A percentile compares a stretch with the other conserved stretches of the same genome.
These are phyloP conservation scores for Leptinotarsa peninsularis DNA, from an alignment of 2,888 invertebrate genomes.

Conservation along the genomic window DNA sequence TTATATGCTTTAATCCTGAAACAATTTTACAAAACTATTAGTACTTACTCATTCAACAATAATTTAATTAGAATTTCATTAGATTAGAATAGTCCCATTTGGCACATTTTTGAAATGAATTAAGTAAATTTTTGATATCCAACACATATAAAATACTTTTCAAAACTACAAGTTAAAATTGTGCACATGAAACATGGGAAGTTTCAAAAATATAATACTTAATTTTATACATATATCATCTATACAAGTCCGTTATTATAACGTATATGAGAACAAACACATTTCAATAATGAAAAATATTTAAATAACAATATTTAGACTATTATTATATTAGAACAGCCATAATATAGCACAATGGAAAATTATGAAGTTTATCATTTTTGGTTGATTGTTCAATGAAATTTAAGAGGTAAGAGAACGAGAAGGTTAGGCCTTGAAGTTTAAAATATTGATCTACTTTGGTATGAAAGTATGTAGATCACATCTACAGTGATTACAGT, in stretches of 20 bases:
- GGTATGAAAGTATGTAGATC: neutral
- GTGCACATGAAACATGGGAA: conserved; percentile 37
- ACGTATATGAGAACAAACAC: conserved; percentile 39
- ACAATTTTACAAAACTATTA: conserved; percentile 55
- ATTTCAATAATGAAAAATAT: conserved; percentile 42
- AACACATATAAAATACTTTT: conserved; percentile 18
- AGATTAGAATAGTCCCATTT: conserved; percentile 42
- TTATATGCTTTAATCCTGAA: conserved; percentile 39
- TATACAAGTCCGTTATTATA: conserved; percentile 40
- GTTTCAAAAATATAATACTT: conserved; percentile 29
- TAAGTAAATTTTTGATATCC: conserved; percentile 32
- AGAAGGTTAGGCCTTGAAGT: neutral
- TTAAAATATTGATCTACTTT: no score
- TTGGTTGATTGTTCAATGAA: conserved; percentile 33
- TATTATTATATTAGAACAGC: conserved; percentile 49
- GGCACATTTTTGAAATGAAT: conserved; percentile 39
- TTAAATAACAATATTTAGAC: conserved; percentile 35
- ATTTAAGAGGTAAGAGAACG: neutral
- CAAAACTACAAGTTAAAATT: conserved; percentile 29
- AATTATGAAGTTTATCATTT: conserved; percentile 31
- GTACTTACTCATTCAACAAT: conserved; percentile 53
- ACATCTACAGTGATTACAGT: neutral
- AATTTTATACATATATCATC: conserved; percentile 21
- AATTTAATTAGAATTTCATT: conserved; percentile 51
- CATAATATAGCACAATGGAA: conserved; percentile 54